A percentile compares a stretch with the other conserved stretches of the same genome.
These are phyloP conservation scores for Otolemur garnettii DNA, from an alignment of 2,113 vertebrate species.

Conservation along the genomic window DNA sequence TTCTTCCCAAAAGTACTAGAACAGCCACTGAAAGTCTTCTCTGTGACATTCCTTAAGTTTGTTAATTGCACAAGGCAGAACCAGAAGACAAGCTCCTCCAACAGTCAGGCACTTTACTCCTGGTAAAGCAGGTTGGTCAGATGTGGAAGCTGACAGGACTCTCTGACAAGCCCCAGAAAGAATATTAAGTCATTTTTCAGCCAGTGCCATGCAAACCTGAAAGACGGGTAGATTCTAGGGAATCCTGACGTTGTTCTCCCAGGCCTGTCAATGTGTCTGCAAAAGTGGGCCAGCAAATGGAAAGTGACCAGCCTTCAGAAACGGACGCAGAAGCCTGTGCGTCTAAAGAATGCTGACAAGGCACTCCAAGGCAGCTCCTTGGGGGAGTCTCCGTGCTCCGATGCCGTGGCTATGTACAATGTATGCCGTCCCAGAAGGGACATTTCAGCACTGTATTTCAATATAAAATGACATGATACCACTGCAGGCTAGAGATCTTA, in stretches of 20 bases:
- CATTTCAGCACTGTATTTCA: background rate
- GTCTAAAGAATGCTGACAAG: conserved; percentile 66
- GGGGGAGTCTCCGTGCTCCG: background rate
- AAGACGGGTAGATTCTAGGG: conserved; percentile 32
- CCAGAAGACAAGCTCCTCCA: background rate
- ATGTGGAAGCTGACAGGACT: background rate
- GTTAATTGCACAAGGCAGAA: background rate
- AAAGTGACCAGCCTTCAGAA: background rate
- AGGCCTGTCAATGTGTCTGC: background rate
- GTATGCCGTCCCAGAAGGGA: background rate
- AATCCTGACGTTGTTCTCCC: conserved; percentile 51
- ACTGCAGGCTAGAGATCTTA: conserved; percentile 1
- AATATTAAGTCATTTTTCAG: conserved; percentile 42
- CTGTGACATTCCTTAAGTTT: background rate
- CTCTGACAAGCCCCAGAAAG: conserved; percentile 48
- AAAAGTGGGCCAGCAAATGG: conserved; percentile 63
- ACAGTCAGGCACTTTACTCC: background rate
- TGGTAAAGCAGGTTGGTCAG: background rate
- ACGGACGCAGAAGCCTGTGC: background rate
- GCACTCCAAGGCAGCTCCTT: conserved; percentile 46
- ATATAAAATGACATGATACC: conserved; percentile 51
- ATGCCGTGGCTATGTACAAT: background rate
- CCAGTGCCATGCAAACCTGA: conserved; percentile 58
- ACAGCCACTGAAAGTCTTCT: background rate
- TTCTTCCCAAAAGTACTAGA: background rate